These are phyloP conservation scores for Cololabis saira DNA, from an alignment of 2,113 vertebrate species.

Conservation along the genomic window DNA sequence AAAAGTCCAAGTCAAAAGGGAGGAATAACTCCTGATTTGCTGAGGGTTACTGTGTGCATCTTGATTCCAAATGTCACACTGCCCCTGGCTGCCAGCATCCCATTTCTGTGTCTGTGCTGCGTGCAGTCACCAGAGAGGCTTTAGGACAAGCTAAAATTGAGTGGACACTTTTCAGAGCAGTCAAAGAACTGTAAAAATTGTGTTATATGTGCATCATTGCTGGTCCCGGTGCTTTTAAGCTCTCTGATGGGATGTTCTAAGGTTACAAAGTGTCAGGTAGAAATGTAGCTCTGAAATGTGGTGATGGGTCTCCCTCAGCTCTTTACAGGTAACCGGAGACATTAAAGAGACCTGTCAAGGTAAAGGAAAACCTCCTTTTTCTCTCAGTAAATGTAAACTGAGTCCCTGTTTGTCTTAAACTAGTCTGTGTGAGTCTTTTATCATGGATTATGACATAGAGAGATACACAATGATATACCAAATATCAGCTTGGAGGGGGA, in stretches of 20 bases:
- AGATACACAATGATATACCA: background rate
- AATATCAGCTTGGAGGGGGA: background rate
- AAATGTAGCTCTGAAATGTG: constrained; percentile 29
- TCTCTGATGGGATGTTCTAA: constrained; percentile 25
- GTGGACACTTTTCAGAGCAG: constrained; percentile 37
- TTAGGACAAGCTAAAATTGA: constrained; percentile 27
- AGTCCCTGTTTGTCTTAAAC: constrained; percentile 4
- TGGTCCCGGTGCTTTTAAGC: constrained; percentile 28
- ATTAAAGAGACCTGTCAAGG: constrained; percentile 24
- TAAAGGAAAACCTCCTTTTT: constrained; percentile 16
- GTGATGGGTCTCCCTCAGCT: constrained; percentile 14
- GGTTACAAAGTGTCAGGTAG: constrained; percentile 27
- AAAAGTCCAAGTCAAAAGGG: constrained; percentile 37
- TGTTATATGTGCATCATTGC: constrained; percentile 17
- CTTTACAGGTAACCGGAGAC: constrained; percentile 26
- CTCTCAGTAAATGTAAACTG: constrained; percentile 2
- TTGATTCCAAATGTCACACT: constrained; percentile 51
- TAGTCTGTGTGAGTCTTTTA: constrained; percentile 2
- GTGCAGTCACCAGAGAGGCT: constrained; percentile 32
- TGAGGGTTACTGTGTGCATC: constrained; percentile 9
- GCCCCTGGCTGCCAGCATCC: constrained; percentile 36
- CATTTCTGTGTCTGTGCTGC: constrained; percentile 27
- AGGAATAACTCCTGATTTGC: constrained; percentile 37
- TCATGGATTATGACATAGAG: background rate
- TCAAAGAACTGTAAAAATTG: constrained; percentile 38